Evolutionary conservation across 2,888 invertebrate genomes (phyloP), one percentile per base, ranked within the genome.

Genomic region (Cryptosula pallasiana): DNA sequence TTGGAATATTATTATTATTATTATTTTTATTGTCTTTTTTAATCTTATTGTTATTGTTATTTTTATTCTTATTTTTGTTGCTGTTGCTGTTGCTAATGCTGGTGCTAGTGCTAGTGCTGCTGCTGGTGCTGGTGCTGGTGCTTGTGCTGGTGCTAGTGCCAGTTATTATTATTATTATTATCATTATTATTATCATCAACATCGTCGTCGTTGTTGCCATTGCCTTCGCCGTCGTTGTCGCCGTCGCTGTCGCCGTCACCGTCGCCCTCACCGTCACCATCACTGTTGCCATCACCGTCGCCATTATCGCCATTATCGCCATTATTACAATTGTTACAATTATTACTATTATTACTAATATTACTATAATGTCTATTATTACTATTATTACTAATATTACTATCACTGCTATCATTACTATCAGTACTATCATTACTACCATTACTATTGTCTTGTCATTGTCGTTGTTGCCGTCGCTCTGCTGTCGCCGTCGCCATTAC

Each of bases 381-480:
- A 45, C 45, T 20, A 45, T 45, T 45, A 45, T 20, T 45, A 45
- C 20, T 20, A 45, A 5, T 20, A 45, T 45, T 45, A 45, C 45
- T 45, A 45, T 45, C 45, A 45, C 20, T 45, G 20, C 20, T 45
- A 45, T 20, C 20, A 45, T 45, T 20, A 45, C 45, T 45, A 45
- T 45, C 20, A 45, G 9, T 45, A 45, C 20, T 20, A 45, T 20
- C 45, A 45, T 45, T 45, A 45, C 20, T 20, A 45, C 45, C 20
- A 45, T 45, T 45, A 45, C 45, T 45, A 20, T 45, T 45, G 32
- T n/a, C n/a, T n/a, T n/a, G n/a, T 55, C 55, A 55, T 55, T 55
- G 5, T n/a, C 55, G 3, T 16, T 55, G 55, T 25, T 55, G 23
- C 25, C 55, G 25, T n/a, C 23, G 16, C 55, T 25, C 25, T n/a